Evolutionary conservation across 2,888 invertebrate species (phyloP).

Genomic region (Alloplasta piceator): DNA sequence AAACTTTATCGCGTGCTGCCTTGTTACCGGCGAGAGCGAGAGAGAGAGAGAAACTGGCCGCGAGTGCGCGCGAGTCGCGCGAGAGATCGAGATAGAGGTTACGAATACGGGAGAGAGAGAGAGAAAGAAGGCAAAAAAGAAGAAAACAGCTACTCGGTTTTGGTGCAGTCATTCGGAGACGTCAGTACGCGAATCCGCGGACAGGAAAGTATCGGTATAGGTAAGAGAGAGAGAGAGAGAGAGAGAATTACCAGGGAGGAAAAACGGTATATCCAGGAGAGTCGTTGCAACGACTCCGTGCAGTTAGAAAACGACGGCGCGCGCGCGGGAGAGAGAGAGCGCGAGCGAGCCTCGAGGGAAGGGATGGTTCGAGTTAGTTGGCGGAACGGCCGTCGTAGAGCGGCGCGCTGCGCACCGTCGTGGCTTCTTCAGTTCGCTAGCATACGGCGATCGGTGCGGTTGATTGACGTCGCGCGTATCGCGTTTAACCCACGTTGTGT

Average conservation of each 20-base stretch:
- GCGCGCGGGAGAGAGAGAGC: not conserved
- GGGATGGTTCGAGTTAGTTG: constrained; percentile 70
- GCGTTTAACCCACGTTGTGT: constrained; percentile 27
- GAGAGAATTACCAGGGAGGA: not conserved
- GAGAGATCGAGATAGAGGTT: not conserved
- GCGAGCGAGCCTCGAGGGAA: not conserved
- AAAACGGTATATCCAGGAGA: not conserved
- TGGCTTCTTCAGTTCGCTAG: constrained; percentile 78
- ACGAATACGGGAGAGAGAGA: constrained; percentile 21
- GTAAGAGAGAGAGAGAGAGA: not conserved
- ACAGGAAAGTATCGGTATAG: not conserved
- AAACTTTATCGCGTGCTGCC: constrained; percentile 4
- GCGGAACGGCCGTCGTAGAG: constrained; percentile 72
- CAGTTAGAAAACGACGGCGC: not conserved
- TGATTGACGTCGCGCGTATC: constrained; percentile 55
- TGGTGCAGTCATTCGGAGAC: not conserved
- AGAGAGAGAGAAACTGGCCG: constrained; percentile 16
- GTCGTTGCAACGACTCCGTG: not conserved
- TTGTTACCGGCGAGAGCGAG: constrained; percentile 37
- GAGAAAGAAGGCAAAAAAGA: constrained; percentile 35
- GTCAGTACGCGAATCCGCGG: not conserved
- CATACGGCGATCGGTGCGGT: constrained; percentile 76
- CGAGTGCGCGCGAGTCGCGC: not conserved
- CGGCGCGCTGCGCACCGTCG: constrained; percentile 74
- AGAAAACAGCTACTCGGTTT: not conserved